Evolutionary conservation across 2,888 invertebrate species (phyloP).

Genomic region (Drosophila stalkeri): DNA sequence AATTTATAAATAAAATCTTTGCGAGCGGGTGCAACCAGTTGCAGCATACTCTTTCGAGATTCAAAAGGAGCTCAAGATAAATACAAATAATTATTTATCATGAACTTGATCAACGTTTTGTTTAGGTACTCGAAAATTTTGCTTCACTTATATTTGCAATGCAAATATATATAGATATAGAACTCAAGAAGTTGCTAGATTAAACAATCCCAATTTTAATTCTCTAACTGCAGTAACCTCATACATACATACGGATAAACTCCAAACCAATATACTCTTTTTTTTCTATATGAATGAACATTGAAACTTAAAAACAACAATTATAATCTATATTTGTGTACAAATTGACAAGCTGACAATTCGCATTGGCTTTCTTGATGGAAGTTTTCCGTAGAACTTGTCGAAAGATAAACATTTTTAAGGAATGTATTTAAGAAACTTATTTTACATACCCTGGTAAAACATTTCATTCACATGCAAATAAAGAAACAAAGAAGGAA

Average conservation of each 20-base stretch:
- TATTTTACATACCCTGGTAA: constrained; percentile 6
- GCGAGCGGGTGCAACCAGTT: neutral
- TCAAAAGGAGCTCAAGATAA: neutral
- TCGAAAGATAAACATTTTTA: neutral
- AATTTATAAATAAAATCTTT: neutral
- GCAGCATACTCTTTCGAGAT: neutral
- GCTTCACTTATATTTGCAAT: too few species aligned
- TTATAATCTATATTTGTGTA: constrained; percentile 16
- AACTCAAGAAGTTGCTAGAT: too few species aligned
- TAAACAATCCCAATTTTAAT: too few species aligned
- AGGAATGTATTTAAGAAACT: neutral
- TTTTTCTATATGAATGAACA: too few species aligned
- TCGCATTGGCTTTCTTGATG: constrained; percentile 29
- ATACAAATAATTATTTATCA: neutral
- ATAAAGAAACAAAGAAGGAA: neutral
- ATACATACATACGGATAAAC: too few species aligned
- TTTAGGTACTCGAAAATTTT: too few species aligned
- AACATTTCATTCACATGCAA: too few species aligned
- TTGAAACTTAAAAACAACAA: neutral
- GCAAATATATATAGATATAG: too few species aligned
- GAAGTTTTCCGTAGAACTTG: constrained; percentile 26
- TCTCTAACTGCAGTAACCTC: too few species aligned
- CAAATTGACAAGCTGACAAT: constrained; percentile 12
- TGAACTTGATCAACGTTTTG: too few species aligned
- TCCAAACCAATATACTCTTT: neutral